phyloP scores from a whole-genome alignment of 2,888 invertebrate species.

The Tricholauxania praeusta region DNA sequence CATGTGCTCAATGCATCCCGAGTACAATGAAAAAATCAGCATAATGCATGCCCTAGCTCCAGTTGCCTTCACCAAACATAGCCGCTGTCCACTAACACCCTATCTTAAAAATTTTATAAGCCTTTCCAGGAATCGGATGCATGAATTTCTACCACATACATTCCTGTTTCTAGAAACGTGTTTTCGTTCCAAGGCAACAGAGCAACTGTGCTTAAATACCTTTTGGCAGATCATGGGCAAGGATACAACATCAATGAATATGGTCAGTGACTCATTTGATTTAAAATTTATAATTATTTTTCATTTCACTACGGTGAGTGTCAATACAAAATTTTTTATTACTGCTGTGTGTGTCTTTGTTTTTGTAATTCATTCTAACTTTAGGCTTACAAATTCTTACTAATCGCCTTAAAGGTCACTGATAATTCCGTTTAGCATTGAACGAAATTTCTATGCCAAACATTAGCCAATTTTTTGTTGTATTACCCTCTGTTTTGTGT shows the following conservation, averaged over 20 bases:
- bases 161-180: slow-evolving; percentile 43
- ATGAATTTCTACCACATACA: slow-evolving; percentile 50
- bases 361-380: too few relatives aligned
- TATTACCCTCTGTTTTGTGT: too few relatives aligned
- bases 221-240: slow-evolving; percentile 70
- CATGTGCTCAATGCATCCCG: slow-evolving; percentile 68
- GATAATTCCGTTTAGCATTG: too few relatives aligned
- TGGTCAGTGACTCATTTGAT: slow-evolving; percentile 53
- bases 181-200: slow-evolving; percentile 36
- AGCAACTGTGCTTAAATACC: slow-evolving; percentile 57
- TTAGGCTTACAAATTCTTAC: too few relatives aligned
- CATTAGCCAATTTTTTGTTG: too few relatives aligned
- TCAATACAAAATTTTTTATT: too few relatives aligned
- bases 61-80: slow-evolving; percentile 67
- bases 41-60: slow-evolving; percentile 71
- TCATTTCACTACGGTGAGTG: too few relatives aligned
- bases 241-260: slow-evolving; percentile 65
- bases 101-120: slow-evolving; percentile 44
- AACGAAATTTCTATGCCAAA: too few relatives aligned
- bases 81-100: slow-evolving; percentile 56
- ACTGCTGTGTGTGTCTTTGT: too few relatives aligned
- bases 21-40: slow-evolving; percentile 71
- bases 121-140: slow-evolving; percentile 37
- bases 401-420: too few relatives aligned
- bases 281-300: background rate